Evolutionary conservation across 2,113 vertebrate genomes (phyloP).

Genomic region (Psittacula cyanocephala): DNA sequence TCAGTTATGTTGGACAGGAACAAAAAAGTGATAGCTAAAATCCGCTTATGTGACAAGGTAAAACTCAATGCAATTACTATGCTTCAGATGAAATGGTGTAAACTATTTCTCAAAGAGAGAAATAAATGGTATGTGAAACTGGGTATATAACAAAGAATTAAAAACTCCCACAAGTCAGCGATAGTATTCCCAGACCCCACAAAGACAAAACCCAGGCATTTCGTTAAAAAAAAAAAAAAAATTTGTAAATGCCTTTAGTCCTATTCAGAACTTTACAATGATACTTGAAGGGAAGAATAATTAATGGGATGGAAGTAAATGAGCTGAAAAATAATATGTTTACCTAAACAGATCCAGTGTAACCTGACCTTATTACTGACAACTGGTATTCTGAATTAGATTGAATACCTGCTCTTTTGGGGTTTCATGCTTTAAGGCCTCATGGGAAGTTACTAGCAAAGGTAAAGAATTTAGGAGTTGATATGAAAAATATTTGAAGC

Average conservation of each 20-base stretch:
- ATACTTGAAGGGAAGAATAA: not conserved
- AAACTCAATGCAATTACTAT: not conserved
- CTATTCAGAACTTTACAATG: not conserved
- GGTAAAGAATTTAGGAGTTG: not conserved
- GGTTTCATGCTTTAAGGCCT: not conserved
- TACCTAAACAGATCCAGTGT: not conserved
- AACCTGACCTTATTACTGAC: not conserved
- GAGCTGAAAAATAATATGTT: not conserved
- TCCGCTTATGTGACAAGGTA: not conserved
- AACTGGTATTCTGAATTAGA: not conserved
- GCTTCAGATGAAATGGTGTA: not conserved
- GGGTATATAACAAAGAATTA: not conserved
- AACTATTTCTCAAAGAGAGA: not conserved
- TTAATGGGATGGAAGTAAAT: not conserved
- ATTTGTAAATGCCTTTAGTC: not conserved
- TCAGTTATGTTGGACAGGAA: not conserved
- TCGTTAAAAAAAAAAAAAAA: not conserved
- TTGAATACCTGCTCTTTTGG: not conserved
- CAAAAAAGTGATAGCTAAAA: not conserved
- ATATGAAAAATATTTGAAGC: not conserved
- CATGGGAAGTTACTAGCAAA: not conserved
- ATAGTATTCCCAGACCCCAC: not conserved
- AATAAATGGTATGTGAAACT: not conserved
- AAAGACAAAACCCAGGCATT: not conserved
- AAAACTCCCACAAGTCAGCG: not conserved